These are phyloP conservation scores for Steinernema khuongi DNA, from an alignment of 1,140 invertebrate genomes.

Conservation along the genomic window DNA sequence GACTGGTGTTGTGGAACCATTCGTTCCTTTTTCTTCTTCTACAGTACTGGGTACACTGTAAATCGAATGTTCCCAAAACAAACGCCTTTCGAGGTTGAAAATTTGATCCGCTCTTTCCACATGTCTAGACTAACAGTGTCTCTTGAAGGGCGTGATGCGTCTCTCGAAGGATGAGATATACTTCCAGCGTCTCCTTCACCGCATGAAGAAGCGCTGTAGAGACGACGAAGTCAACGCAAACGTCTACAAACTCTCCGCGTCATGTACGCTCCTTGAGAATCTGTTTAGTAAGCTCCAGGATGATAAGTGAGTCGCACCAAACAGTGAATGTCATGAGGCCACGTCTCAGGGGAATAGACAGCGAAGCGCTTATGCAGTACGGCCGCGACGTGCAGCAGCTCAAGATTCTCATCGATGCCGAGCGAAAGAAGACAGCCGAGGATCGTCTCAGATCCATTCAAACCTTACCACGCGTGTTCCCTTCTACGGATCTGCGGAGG, in stretches of 20 bases:
- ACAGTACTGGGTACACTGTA: no score
- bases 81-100: no score
- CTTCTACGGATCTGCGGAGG: conserved; percentile 20
- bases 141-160: conserved; percentile 29
- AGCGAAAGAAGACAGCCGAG: conserved; percentile 32
- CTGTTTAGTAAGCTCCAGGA: conserved; percentile 45
- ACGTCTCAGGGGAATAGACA: conserved; percentile 34
- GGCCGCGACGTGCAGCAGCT: conserved; percentile 43
- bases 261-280: conserved; percentile 21
- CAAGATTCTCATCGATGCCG: conserved; percentile 44
- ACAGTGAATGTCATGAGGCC: background rate
- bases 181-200: conserved; percentile 44
- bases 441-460: conserved; percentile 33
- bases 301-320: conserved; percentile 22
- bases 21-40: no score
- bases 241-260: conserved; percentile 30
- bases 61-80: no score
- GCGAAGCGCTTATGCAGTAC: conserved; percentile 44
- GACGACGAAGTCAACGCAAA: conserved; percentile 40
- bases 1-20: no score
- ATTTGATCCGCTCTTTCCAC: no score
- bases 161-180: conserved; percentile 39
- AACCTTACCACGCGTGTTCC: conserved; percentile 25
- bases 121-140: no score
- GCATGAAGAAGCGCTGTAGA: conserved; percentile 38